phyloP scores from a whole-genome alignment of 1,140 invertebrate genomes.

The Trypoxylus dichotomus region DNA sequence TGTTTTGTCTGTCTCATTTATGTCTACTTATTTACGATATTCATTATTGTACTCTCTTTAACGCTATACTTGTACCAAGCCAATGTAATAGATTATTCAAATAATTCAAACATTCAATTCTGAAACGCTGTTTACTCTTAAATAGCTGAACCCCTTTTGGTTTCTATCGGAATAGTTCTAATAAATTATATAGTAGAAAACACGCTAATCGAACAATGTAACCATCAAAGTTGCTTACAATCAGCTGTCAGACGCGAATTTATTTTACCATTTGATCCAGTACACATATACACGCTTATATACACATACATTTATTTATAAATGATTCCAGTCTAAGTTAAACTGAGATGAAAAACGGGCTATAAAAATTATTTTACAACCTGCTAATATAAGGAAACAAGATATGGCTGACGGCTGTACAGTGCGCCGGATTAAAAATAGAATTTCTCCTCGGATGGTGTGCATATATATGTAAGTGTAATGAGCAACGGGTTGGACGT shows the following conservation, averaged over 20 bases:
- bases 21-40: too few species aligned
- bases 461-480: not conserved
- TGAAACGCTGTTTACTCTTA: too few species aligned
- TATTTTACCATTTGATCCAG: not conserved
- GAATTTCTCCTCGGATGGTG: not conserved
- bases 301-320: not conserved
- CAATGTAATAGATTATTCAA: too few species aligned
- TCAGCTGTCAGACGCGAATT: not conserved
- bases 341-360: constrained; percentile 2
- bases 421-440: not conserved
- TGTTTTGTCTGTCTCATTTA: too few species aligned
- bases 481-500: not conserved
- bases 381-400: constrained; percentile 14
- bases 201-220: not conserved
- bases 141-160: too few species aligned
- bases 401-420: not conserved
- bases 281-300: not conserved
- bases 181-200: too few species aligned
- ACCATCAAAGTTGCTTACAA: not conserved
- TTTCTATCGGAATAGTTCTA: too few species aligned
- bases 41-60: too few species aligned
- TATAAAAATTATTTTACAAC: constrained; percentile 13
- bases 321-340: not conserved
- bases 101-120: too few species aligned
- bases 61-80: too few species aligned